Percentiles rank a stretch among this genome's conserved stretches.
Conservation (phyloP, 2,888 invertebrate species). For the Rotaria magnacalcarata region DNA sequence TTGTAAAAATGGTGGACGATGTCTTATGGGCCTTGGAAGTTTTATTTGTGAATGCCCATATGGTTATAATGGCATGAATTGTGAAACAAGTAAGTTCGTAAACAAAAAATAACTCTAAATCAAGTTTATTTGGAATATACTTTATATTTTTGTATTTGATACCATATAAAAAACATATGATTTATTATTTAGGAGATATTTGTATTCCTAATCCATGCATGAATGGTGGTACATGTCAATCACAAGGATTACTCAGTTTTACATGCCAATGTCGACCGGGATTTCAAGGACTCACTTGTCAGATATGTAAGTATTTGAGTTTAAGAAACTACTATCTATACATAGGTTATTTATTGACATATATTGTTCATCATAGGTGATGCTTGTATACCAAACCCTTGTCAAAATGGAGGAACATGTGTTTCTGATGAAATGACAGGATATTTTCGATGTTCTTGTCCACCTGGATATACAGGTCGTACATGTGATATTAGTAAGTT, state of each 20-base stretch:
- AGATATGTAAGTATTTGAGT: slow-evolving; percentile 41
- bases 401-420: slow-evolving; percentile 42
- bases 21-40: slow-evolving; percentile 31
- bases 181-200: slow-evolving; percentile 38
- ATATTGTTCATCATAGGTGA: not conserved
- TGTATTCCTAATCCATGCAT: slow-evolving; percentile 47
- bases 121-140: too few relatives aligned
- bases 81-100: slow-evolving; percentile 40
- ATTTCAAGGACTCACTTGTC: slow-evolving; percentile 44
- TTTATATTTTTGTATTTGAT: too few relatives aligned
- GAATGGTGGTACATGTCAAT: slow-evolving; percentile 43
- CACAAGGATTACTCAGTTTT: slow-evolving; percentile 39
- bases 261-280: slow-evolving; percentile 43
- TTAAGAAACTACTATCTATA: not conserved
- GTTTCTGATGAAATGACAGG: slow-evolving; percentile 41
- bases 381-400: slow-evolving; percentile 46
- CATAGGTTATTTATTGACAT: not conserved
- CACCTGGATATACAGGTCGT: slow-evolving; percentile 46
- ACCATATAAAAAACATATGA: too few relatives aligned
- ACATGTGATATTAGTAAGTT: slow-evolving; percentile 44
- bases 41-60: slow-evolving; percentile 38
- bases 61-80: slow-evolving; percentile 40
- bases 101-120: too few relatives aligned
- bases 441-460: slow-evolving; percentile 41
- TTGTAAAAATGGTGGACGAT: slow-evolving; percentile 41